Evolutionary conservation across 2,113 vertebrate species (phyloP).

Genomic region (Phalacrocorax brasilianus): DNA sequence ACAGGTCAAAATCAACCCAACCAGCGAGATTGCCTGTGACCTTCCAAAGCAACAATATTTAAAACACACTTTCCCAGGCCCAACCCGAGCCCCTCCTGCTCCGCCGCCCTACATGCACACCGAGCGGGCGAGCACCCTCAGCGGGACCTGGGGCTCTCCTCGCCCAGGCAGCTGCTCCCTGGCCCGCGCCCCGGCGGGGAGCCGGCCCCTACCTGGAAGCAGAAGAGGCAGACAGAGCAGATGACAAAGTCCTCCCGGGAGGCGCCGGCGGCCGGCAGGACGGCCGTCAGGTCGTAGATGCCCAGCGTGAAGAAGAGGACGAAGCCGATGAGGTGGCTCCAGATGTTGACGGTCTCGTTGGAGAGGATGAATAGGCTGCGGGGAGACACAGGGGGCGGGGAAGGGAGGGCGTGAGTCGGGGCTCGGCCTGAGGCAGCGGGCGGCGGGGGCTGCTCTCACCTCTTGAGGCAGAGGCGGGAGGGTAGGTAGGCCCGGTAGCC

Average conservation of each 20-base stretch:
- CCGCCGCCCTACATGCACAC: fast-evolving
- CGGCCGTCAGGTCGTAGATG: slow-evolving; percentile 87
- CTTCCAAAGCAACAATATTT: fast-evolving
- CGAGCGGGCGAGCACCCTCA: fast-evolving
- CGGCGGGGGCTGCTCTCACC: slow-evolving; percentile 66
- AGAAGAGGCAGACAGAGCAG: slow-evolving; percentile 91
- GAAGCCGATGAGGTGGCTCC: slow-evolving; percentile 94
- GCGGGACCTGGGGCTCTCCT: fast-evolving
- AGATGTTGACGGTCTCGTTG: slow-evolving; percentile 94
- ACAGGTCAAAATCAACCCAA: fast-evolving
- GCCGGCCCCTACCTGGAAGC: slow-evolving; percentile 85
- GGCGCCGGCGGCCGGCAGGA: slow-evolving; percentile 84
- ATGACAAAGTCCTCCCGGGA: slow-evolving; percentile 94
- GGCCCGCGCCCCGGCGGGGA: neutral
- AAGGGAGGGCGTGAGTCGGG: neutral
- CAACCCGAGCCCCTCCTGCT: fast-evolving
- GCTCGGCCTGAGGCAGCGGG: neutral
- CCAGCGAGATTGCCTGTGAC: fast-evolving
- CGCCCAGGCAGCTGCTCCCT: too few relatives aligned
- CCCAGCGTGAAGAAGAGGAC: slow-evolving; percentile 89
- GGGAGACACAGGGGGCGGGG: neutral
- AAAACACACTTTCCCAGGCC: fast-evolving
- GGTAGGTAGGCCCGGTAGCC: slow-evolving; percentile 95
- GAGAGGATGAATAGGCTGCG: slow-evolving; percentile 91
- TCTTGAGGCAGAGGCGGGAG: slow-evolving; percentile 90